Evolutionary conservation across 2,888 invertebrate species (phyloP), one percentile per base, ranked within the genome.

Genomic region (Synergus umbraculus): DNA sequence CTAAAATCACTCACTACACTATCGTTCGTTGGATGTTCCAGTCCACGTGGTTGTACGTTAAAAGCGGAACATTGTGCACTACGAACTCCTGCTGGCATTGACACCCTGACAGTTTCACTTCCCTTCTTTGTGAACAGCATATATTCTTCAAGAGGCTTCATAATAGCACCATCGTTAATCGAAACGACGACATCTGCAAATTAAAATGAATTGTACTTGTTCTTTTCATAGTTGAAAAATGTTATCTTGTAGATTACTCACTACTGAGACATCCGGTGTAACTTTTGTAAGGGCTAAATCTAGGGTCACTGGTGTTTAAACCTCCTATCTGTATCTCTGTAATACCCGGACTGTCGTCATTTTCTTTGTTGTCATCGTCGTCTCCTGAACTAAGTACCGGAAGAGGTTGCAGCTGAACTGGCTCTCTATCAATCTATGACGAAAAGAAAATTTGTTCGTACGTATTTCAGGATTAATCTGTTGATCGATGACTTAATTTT

Each of bases 181-280:
- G 96, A 95, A 81, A 98, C 95, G 84, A 97, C 95, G 69, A 98
- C 96, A 92, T 98, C 97, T 97, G 92, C 18, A 91, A 83, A 22
- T 65, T 18, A 58, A 1, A 54, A n/a, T 22, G 15, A 66, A 37
- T 60, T 12, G 65, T 65, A 29, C 43, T 15, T 66, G 9, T 10
- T 64, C 29, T 60, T 60, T 12, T 41, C 29, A 41, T 78, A 2
- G 43, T n/a, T 15, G 29, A 65, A 77, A 58, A 66, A 37, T n/a
- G 18, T 15, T 13, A 81, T 46, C 54, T 46, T 29, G 13, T 65
- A 15, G 13, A 18, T 49, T 66, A 94, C 95, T 95, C 93, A 97
- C 97, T 98, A 83, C 97, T 97, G 83, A 98, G 93, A 91, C 98
- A 98, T 79, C 98, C 97, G 88, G 96, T 97, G 92, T 97, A 98